Evolutionary conservation across 2,888 invertebrate species (phyloP).

Genomic region (Amiota mariae): DNA sequence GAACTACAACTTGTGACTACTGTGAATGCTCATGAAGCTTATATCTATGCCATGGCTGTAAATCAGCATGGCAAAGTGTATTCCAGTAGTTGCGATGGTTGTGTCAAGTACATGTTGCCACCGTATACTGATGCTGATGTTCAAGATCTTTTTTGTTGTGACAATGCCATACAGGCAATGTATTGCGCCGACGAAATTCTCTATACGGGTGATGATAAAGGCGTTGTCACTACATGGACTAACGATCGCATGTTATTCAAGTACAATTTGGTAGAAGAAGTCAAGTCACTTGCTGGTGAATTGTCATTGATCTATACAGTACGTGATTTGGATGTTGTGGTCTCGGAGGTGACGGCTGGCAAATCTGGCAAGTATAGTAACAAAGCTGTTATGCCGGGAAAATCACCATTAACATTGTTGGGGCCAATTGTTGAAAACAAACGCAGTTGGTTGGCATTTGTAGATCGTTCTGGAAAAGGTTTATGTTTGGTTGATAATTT

Average conservation of each 20-base stretch:
- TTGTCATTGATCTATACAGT: constrained; percentile 70
- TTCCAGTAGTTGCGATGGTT: constrained; percentile 72
- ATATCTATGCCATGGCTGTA: constrained; percentile 70
- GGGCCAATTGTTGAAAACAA: constrained; percentile 63
- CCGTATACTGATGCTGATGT: constrained; percentile 62
- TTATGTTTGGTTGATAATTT: constrained; percentile 65
- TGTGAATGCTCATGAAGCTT: constrained; percentile 68
- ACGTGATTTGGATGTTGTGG: constrained; percentile 70
- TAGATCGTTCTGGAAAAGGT: constrained; percentile 71
- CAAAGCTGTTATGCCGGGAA: constrained; percentile 70
- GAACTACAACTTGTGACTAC: constrained; percentile 66
- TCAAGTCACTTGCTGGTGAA: constrained; percentile 70
- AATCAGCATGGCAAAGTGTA: constrained; percentile 71
- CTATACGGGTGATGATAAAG: constrained; percentile 73
- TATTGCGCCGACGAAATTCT: constrained; percentile 64
- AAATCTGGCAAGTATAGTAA: constrained; percentile 72
- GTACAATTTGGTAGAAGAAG: constrained; percentile 72
- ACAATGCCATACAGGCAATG: constrained; percentile 70
- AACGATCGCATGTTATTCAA: constrained; percentile 72
- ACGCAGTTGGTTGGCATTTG: constrained; percentile 66
- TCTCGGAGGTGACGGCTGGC: constrained; percentile 64
- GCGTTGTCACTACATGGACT: constrained; percentile 72
- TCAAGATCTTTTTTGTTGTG: constrained; percentile 66
- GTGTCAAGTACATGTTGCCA: constrained; percentile 68
- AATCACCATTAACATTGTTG: constrained; percentile 69